Percentiles rank a stretch among this genome's conserved stretches.
These are phyloP conservation scores for Micropoecilia bifurca DNA, from an alignment of 2,797 vertebrate genomes.

Conservation along the genomic window DNA sequence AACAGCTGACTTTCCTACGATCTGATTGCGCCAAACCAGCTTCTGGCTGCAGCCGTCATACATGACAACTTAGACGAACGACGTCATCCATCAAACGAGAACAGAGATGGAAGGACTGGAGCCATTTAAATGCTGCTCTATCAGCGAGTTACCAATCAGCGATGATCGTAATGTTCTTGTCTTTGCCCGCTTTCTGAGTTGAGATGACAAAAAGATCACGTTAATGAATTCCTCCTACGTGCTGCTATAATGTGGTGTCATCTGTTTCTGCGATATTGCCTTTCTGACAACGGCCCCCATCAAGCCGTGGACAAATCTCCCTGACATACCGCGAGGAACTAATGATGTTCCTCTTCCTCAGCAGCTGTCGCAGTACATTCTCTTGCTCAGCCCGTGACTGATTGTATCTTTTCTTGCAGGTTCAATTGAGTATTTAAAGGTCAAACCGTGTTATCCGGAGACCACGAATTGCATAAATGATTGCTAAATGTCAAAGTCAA, in stretches of 20 bases:
- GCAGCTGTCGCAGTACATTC: constrained; percentile 70
- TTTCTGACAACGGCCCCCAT: constrained; percentile 69
- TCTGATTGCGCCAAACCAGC: not conserved
- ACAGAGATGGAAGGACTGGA: constrained; percentile 44
- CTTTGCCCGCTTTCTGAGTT: constrained; percentile 52
- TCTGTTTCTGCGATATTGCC: constrained; percentile 66
- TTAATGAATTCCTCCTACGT: constrained; percentile 76
- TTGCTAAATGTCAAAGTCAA: constrained; percentile 66
- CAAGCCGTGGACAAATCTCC: constrained; percentile 66
- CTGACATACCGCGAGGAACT: constrained; percentile 61
- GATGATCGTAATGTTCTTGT: constrained; percentile 54
- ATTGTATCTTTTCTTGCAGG: constrained; percentile 58
- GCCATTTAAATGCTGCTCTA: constrained; percentile 69
- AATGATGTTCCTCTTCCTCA: constrained; percentile 67
- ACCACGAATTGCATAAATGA: constrained; percentile 46
- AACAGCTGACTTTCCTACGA: constrained; percentile 29
- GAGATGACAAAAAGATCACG: constrained; percentile 73
- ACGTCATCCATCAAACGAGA: constrained; percentile 62
- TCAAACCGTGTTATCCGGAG: constrained; percentile 61
- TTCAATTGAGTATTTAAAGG: constrained; percentile 77
- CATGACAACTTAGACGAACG: constrained; percentile 50
- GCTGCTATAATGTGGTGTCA: constrained; percentile 68
- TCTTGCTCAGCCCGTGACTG: constrained; percentile 54
- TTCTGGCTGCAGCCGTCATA: constrained; percentile 28
- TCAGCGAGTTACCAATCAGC: constrained; percentile 66